Evolutionary conservation across 2,888 invertebrate species (phyloP).

Genomic region (Iselma pallidipennis): DNA sequence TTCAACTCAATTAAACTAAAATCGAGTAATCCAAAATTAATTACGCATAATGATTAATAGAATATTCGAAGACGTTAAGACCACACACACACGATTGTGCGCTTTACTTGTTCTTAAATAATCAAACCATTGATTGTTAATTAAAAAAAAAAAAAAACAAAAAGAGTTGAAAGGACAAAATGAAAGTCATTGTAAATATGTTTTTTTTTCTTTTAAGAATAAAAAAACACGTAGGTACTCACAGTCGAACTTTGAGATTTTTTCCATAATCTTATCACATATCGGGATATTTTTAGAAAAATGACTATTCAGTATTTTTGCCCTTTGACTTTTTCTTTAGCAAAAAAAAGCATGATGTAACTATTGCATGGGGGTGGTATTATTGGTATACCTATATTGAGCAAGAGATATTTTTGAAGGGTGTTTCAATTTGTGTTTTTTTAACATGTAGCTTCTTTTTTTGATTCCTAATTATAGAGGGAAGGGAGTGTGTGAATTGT

Average conservation of each 20-base stretch:
- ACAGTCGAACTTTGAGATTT: neutral
- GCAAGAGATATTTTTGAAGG: too few species aligned
- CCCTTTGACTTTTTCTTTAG: neutral
- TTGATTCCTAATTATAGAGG: constrained; percentile 66
- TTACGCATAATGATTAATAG: constrained; percentile 20
- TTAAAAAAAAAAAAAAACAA: neutral
- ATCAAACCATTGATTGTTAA: neutral
- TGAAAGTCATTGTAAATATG: too few species aligned
- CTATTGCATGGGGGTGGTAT: neutral
- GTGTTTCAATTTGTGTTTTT: neutral
- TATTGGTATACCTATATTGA: neutral
- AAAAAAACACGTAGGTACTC: too few species aligned
- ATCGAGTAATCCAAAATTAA: constrained; percentile 26
- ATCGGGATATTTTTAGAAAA: neutral
- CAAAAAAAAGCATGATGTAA: neutral
- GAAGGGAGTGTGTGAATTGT: constrained; percentile 98
- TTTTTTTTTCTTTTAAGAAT: too few species aligned
- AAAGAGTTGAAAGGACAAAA: neutral
- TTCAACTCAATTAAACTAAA: constrained; percentile 31
- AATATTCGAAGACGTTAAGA: neutral
- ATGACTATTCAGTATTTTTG: neutral
- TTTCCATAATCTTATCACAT: neutral
- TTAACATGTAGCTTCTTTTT: neutral
- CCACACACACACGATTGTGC: neutral
- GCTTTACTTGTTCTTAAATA: neutral